Evolutionary conservation across 2,888 invertebrate genomes (phyloP), one percentile per base, ranked within the genome.

Genomic region (Rhogogaster chlorosoma): DNA sequence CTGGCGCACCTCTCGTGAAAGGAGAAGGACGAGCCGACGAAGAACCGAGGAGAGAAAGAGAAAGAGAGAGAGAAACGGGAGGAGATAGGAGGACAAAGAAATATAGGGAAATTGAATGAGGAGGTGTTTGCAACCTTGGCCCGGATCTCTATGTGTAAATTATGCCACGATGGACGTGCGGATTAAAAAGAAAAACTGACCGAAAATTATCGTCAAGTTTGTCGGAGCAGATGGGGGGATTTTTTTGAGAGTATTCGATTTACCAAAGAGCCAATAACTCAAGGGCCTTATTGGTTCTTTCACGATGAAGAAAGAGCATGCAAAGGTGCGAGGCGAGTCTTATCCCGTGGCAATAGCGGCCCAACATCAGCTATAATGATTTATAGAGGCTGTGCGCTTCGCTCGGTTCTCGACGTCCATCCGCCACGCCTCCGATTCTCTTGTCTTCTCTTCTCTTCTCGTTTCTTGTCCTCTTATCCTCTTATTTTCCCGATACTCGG

Each of bases 341-440:
- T 80, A 29, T 64, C 83, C 45, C 49, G 38, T 77, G 61, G 80
- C 38, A 61, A 80, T 64, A 64, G n/a, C 80, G 9, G 26, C 61
- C 22, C 36, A 77, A 18, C 22, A 80, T 49, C 57, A 61, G 57
- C 80, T 61, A 80, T 80, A 61, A 83, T 83, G 83, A 83, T 83
- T 67, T 83, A 83, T 83, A 83, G 83, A 67, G 29, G 67, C 83
- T 83, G 6, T 29, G 61, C n/a, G 36, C 80, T 26, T 36, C 42
- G 80, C 64, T 80, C 38, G 61, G 61, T 61, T 61, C 29, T 77
- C 18, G 42, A 73, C 73, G 38, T 71, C 83, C 70, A 85, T 86
- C 90, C 88, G 88, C 90, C 90, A 90, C 88, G 89, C 89, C 88
- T 67, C 64, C 83, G 42, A 45, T 67, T 67, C 83, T 83, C 67